Conservation (phyloP, 2,888 invertebrate genomes). For the Uropetala carovei region DNA sequence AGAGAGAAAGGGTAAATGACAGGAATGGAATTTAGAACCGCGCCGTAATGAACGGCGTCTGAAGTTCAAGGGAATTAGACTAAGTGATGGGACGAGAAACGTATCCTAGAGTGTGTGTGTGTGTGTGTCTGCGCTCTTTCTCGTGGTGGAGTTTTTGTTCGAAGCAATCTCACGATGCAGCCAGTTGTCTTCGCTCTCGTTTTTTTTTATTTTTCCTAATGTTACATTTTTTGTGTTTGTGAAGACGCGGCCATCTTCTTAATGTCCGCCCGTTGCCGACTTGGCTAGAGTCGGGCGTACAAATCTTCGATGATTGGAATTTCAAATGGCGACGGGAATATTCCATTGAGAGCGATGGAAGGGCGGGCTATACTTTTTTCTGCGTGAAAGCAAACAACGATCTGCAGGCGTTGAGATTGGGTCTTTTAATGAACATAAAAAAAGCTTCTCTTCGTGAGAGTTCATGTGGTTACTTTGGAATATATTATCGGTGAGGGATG, state of each 20-base stretch:
- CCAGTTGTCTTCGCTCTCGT: not conserved
- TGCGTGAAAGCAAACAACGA: not conserved
- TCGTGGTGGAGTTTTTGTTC: not conserved
- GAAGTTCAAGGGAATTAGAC: conserved; percentile 15
- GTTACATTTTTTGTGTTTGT: not conserved
- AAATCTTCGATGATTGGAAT: not conserved
- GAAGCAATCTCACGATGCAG: not conserved
- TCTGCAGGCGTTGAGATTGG: not conserved
- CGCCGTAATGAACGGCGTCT: conserved; percentile 27
- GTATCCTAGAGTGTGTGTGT: not conserved
- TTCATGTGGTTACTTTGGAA: not conserved
- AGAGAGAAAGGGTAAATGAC: conserved; percentile 17
- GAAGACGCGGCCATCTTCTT: not conserved
- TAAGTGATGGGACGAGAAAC: not conserved
- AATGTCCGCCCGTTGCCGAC: not conserved
- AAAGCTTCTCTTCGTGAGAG: not conserved
- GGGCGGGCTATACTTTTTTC: not conserved
- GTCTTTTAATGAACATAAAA: not conserved
- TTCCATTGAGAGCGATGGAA: not conserved
- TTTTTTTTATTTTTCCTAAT: not conserved
- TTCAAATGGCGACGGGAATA: not conserved
- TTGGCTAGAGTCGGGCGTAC: not conserved
- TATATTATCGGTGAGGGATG: too few species aligned
- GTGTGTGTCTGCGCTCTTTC: not conserved
- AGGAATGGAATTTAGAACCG: conserved; percentile 27